Percentiles rank a stretch among this genome's conserved stretches.
Conservation (phyloP, 2,113 vertebrate species). For the Diadophis punctatus region DNA sequence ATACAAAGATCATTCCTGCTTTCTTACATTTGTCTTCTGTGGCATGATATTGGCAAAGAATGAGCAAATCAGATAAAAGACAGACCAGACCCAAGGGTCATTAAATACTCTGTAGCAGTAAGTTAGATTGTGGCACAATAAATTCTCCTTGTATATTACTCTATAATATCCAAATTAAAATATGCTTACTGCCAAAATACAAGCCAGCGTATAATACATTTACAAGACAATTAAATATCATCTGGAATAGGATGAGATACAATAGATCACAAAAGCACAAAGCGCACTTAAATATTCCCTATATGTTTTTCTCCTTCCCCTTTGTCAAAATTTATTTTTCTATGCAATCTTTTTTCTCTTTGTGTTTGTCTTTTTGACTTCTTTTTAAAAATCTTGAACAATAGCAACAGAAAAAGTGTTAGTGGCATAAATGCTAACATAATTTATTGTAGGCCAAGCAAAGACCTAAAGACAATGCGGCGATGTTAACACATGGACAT, state of each 20-base stretch:
- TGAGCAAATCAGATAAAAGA: background rate
- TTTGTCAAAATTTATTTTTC: background rate
- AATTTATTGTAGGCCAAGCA: background rate
- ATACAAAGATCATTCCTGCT: background rate
- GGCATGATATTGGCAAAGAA: background rate
- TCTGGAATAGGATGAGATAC: background rate
- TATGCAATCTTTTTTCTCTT: background rate
- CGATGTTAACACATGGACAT: background rate
- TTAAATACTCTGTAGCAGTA: background rate
- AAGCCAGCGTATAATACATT: background rate
- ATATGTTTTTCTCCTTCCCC: background rate
- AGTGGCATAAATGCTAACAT: background rate
- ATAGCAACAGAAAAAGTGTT: background rate
- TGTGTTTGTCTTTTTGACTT: background rate
- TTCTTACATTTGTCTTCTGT: background rate
- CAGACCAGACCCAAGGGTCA: background rate
- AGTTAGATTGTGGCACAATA: background rate
- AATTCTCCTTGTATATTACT: background rate
- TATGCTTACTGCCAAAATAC: background rate
- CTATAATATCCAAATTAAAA: background rate
- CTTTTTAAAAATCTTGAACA: background rate
- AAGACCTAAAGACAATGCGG: background rate
- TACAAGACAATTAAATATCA: background rate
- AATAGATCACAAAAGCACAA: background rate
- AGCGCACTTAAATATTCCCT: background rate